phyloP scores from a whole-genome alignment of 2,113 vertebrate species.

The Hippopotamus amphibius region DNA sequence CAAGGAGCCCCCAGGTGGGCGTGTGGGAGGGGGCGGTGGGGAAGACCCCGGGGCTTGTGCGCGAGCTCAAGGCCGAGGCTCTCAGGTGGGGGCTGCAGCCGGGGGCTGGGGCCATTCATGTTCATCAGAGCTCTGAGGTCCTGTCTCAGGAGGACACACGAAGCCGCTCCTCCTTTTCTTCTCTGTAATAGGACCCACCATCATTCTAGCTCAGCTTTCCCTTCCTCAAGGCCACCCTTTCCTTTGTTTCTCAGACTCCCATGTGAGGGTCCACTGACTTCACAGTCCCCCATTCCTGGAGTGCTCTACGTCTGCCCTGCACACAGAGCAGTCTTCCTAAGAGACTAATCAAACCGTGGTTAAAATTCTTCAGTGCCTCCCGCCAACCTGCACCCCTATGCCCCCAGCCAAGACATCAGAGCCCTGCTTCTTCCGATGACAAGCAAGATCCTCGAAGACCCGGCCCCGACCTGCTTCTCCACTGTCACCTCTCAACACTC shows the following conservation, averaged over 20 bases:
- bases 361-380: not conserved
- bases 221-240: not conserved
- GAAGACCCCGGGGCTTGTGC: not conserved
- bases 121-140: not conserved
- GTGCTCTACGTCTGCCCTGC: not conserved
- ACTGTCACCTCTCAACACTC: no score
- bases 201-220: not conserved
- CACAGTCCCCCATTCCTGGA: not conserved
- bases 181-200: not conserved
- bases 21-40: not conserved
- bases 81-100: not conserved
- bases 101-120: not conserved
- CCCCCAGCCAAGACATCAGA: not conserved
- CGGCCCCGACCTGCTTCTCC: not conserved
- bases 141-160: not conserved
- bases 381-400: fast-evolving
- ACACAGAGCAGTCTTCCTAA: not conserved
- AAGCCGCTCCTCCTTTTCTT: not conserved
- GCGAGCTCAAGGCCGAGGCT: not conserved
- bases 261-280: not conserved
- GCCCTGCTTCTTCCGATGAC: not conserved
- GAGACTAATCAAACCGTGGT: not conserved
- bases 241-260: not conserved
- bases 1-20: not conserved
- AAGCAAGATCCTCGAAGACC: not conserved